phyloP scores from a whole-genome alignment of 2,113 vertebrate species.

The Gila orcuttii region DNA sequence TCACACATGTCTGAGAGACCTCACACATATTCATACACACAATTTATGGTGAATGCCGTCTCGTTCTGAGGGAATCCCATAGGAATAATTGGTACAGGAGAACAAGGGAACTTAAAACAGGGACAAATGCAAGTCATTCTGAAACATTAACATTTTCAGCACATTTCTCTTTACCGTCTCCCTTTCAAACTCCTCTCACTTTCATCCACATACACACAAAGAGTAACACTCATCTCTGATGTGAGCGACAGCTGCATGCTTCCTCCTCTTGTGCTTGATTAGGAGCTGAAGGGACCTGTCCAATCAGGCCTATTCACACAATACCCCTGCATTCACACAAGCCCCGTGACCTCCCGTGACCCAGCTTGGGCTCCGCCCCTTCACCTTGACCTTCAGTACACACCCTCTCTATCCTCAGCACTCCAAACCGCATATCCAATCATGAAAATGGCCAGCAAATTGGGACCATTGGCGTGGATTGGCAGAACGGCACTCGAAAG shows the following conservation, averaged over 20 bases:
- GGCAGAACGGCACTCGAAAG: conserved; percentile 44
- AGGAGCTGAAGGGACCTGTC: conserved; percentile 67
- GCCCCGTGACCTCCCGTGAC: conserved; percentile 61
- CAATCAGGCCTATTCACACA: conserved; percentile 71
- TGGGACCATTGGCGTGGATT: not conserved
- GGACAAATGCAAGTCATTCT: not conserved
- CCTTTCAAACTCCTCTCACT: conserved; percentile 43
- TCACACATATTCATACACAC: conserved; percentile 35
- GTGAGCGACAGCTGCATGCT: conserved; percentile 66
- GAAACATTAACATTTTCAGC: not conserved
- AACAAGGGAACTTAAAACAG: not conserved
- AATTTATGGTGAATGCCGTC: not conserved
- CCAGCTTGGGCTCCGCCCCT: conserved; percentile 58
- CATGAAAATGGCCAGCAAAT: conserved; percentile 40
- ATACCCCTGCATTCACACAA: conserved; percentile 53
- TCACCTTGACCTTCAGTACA: conserved; percentile 75
- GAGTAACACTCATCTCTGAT: conserved; percentile 40
- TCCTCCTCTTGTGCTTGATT: conserved; percentile 68
- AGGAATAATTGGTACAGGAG: conserved; percentile 1
- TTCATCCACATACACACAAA: conserved; percentile 33
- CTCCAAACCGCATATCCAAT: conserved; percentile 57
- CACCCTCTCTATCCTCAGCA: conserved; percentile 32
- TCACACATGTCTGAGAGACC: conserved; percentile 62
- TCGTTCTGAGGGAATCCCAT: conserved; percentile 5
- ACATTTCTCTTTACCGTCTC: conserved; percentile 8